Conservation (phyloP, 2,888 invertebrate genomes). For the Temnothorax ravouxi region DNA sequence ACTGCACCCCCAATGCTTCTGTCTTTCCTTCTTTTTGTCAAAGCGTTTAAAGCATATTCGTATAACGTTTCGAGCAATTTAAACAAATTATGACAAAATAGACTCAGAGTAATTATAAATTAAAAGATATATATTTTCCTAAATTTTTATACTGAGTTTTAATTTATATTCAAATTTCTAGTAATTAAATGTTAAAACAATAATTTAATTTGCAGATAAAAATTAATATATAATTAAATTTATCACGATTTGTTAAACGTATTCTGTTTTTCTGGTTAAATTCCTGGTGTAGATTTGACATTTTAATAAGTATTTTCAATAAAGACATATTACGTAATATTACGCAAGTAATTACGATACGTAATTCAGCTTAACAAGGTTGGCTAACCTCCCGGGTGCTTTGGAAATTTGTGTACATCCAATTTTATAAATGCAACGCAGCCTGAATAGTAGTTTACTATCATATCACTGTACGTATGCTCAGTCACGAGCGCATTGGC, state of each 20-base stretch:
- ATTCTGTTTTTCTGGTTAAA: neutral
- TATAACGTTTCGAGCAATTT: neutral
- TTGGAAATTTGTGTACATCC: neutral
- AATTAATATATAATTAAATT: neutral
- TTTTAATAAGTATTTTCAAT: neutral
- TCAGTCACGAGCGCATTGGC: conserved; percentile 35
- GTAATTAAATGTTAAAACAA: neutral
- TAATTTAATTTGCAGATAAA: neutral
- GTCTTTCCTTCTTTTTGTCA: neutral
- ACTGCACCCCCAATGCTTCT: neutral
- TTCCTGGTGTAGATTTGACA: neutral
- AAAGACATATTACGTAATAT: neutral
- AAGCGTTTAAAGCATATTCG: neutral
- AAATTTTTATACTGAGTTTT: neutral
- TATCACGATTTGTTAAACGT: neutral
- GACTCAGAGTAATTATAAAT: neutral
- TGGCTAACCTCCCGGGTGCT: neutral
- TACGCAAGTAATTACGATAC: conserved; percentile 2
- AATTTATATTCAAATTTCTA: neutral
- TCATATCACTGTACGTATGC: conserved; percentile 15
- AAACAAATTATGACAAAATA: neutral
- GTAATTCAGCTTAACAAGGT: conserved; percentile 14
- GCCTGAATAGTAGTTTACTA: conserved; percentile 4
- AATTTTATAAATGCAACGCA: conserved; percentile 37
- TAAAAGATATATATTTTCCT: neutral